Percentiles rank a stretch among this genome's conserved stretches.
Evolutionary conservation across 2,888 invertebrate genomes (phyloP).

Genomic region (Caenorhabditis sp.): DNA sequence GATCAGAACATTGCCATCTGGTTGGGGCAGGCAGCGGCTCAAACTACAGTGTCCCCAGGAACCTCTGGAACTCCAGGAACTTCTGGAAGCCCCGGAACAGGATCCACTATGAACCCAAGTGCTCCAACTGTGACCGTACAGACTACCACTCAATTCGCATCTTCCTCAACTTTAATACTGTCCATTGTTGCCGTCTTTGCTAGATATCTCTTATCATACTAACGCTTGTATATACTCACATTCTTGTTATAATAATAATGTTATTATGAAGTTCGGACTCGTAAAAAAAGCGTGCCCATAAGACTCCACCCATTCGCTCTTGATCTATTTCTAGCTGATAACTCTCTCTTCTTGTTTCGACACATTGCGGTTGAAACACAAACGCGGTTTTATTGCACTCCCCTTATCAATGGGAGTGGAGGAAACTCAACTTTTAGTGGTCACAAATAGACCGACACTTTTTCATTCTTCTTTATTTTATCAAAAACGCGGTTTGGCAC

Average conservation of each 20-base stretch:
- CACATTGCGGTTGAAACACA: too few relatives aligned
- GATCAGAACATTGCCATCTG: conserved; percentile 54
- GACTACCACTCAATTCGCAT: conserved; percentile 32
- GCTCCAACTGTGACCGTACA: neutral
- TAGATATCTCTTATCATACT: conserved; percentile 30
- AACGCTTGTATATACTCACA: neutral
- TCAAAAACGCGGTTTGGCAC: too few relatives aligned
- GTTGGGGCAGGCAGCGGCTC: conserved; percentile 20
- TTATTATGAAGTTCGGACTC: neutral
- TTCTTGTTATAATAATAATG: neutral
- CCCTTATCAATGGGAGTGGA: too few relatives aligned
- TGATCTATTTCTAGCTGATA: neutral
- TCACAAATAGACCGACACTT: neutral
- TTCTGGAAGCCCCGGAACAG: neutral
- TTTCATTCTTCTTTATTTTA: neutral
- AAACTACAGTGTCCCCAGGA: neutral
- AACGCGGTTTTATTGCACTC: too few relatives aligned
- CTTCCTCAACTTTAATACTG: conserved; percentile 35
- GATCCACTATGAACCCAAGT: neutral
- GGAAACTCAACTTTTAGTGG: conserved; percentile 1
- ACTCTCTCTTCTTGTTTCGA: neutral
- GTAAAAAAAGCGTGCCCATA: neutral
- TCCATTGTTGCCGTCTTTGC: conserved; percentile 31
- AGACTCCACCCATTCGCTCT: neutral
- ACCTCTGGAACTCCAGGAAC: neutral